phyloP scores from a whole-genome alignment of 2,113 vertebrate genomes.

The Lanius collurio region DNA sequence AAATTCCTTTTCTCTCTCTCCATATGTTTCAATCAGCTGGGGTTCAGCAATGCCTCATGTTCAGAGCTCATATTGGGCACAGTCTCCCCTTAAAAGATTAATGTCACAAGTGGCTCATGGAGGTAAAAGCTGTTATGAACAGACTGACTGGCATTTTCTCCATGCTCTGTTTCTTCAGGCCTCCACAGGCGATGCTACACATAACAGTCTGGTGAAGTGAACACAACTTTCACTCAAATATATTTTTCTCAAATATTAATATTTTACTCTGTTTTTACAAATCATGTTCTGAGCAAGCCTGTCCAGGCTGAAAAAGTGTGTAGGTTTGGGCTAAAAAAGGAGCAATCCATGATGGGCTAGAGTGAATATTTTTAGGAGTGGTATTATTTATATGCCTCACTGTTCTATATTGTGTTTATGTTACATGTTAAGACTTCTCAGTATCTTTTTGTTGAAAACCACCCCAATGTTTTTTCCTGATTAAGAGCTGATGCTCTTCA shows the following conservation, averaged over 20 bases:
- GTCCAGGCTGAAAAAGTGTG: neutral
- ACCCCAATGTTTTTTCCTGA: neutral
- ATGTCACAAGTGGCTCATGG: neutral
- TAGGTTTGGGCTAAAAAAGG: neutral
- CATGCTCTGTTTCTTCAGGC: neutral
- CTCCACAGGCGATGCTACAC: neutral
- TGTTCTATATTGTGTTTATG: neutral
- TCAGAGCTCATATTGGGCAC: neutral
- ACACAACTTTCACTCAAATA: neutral
- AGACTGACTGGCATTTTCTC: neutral
- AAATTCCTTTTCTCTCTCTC: neutral
- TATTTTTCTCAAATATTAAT: neutral
- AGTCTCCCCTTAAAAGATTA: neutral
- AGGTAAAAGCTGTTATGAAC: neutral
- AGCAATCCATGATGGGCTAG: neutral
- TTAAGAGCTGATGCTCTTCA: conserved; percentile 16
- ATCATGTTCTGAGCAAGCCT: neutral
- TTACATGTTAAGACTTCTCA: accelerated
- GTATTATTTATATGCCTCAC: neutral
- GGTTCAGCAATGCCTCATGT: neutral
- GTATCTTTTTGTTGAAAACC: neutral
- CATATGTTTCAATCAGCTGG: neutral
- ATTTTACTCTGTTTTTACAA: neutral
- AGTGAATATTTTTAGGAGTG: neutral
- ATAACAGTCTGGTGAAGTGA: neutral